A percentile compares a stretch with the other conserved stretches of the same genome.
phyloP scores from a whole-genome alignment of 92 coral and sea anemone genomes.

The Actinernus sp. region DNA sequence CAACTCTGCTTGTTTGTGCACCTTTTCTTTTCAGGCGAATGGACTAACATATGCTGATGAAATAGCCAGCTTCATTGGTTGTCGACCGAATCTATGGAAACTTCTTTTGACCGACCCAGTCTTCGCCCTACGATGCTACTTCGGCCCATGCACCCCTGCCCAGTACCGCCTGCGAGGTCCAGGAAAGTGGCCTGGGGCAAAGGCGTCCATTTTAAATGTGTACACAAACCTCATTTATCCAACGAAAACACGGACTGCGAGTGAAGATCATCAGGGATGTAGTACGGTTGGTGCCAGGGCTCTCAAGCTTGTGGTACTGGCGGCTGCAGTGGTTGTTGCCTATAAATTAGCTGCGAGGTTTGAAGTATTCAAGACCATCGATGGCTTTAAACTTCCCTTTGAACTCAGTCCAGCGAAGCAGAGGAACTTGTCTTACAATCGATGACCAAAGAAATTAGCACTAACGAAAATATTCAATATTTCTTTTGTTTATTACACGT shows the following conservation, averaged over 20 bases:
- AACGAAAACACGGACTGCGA: neutral
- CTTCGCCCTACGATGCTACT: conserved; percentile 6
- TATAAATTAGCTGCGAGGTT: neutral
- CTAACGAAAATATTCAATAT: too few relatives aligned
- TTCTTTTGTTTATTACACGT: too few relatives aligned
- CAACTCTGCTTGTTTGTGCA: too few relatives aligned
- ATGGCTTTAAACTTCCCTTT: too few relatives aligned
- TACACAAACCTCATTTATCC: neutral
- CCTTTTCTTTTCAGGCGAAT: conserved; percentile 4
- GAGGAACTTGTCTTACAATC: too few relatives aligned
- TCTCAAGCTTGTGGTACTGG: neutral
- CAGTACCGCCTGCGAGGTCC: conserved; percentile 27
- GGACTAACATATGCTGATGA: conserved; percentile 3
- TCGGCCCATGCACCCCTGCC: conserved; percentile 16
- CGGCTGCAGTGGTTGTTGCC: neutral
- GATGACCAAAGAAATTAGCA: too few relatives aligned
- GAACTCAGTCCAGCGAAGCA: too few relatives aligned
- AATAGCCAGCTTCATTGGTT: conserved; percentile 5
- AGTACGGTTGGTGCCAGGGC: neutral
- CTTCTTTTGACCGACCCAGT: conserved; percentile 14
- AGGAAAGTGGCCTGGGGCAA: conserved; percentile 8
- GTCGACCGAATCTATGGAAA: neutral
- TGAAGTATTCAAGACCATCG: neutral
- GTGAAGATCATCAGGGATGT: neutral
- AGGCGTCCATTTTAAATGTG: neutral